phyloP scores from a whole-genome alignment of 2,797 vertebrate species.

The Urosaurus nigricauda region DNA sequence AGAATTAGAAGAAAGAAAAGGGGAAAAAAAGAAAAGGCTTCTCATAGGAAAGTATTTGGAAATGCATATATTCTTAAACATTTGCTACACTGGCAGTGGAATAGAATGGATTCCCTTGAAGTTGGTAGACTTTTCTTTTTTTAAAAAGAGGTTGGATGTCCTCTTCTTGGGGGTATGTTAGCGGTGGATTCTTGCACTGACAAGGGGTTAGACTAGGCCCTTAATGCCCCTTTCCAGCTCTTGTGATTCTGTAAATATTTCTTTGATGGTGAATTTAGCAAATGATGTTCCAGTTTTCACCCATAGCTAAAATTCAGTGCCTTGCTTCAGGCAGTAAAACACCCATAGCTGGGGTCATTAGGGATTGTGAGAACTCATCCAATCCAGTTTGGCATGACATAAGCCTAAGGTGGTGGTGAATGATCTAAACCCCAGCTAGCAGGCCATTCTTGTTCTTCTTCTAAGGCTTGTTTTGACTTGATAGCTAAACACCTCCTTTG shows the following conservation, averaged over 20 bases:
- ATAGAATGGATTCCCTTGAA: too few relatives aligned
- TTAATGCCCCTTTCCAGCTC: too few relatives aligned
- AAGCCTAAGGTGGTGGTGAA: conserved; percentile 1
- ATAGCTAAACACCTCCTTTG: conserved; percentile 1
- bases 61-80: neutral
- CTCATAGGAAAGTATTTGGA: neutral
- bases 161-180: too few relatives aligned
- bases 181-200: too few relatives aligned
- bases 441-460: neutral
- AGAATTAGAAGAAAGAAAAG: neutral
- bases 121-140: too few relatives aligned
- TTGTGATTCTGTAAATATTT: neutral
- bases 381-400: neutral
- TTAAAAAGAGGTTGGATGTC: too few relatives aligned
- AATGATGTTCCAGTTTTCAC: neutral
- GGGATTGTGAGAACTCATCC: neutral
- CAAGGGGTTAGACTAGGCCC: too few relatives aligned
- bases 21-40: neutral
- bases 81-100: too few relatives aligned
- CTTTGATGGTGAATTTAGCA: neutral
- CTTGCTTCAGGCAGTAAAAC: neutral
- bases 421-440: conserved; percentile 21
- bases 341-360: neutral
- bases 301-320: neutral
- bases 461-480: conserved; percentile 19